phyloP scores from a whole-genome alignment of 2,888 invertebrate genomes.

The Idaea biselata region DNA sequence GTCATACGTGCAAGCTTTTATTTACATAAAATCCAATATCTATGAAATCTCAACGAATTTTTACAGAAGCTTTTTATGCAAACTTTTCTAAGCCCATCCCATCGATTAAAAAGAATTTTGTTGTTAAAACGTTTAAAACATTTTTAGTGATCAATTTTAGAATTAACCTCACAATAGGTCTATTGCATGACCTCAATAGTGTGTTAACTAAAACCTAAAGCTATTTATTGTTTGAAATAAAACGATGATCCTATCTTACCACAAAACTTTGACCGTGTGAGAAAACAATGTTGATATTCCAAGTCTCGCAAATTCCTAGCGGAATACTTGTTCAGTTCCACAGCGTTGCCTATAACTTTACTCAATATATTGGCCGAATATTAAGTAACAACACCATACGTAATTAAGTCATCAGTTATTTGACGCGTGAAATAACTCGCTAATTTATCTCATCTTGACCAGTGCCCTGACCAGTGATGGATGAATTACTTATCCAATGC shows the following conservation, averaged over 20 bases:
- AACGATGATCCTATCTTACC: constrained; percentile 9
- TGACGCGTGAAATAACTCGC: background rate
- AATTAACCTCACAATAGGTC: background rate
- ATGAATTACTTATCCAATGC: background rate
- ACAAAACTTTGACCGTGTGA: constrained; percentile 28
- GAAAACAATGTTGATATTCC: constrained; percentile 39
- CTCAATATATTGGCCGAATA: constrained; percentile 3
- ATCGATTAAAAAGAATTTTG: background rate
- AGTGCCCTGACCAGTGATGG: background rate
- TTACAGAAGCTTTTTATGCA: background rate
- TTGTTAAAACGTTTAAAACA: background rate
- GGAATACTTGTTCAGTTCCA: constrained; percentile 39
- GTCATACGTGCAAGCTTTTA: too few species aligned
- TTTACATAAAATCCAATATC: background rate
- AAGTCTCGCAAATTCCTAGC: constrained; percentile 24
- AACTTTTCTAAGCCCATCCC: background rate
- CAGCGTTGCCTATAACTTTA: constrained; percentile 12
- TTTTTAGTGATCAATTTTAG: background rate
- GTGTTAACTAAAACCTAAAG: background rate
- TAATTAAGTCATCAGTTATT: background rate
- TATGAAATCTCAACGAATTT: background rate
- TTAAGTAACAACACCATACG: constrained; percentile 1
- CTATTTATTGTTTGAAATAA: background rate
- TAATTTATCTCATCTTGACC: background rate
- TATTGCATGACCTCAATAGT: background rate